Conservation (phyloP, 2,797 vertebrate genomes). For the Argentina silus region DNA sequence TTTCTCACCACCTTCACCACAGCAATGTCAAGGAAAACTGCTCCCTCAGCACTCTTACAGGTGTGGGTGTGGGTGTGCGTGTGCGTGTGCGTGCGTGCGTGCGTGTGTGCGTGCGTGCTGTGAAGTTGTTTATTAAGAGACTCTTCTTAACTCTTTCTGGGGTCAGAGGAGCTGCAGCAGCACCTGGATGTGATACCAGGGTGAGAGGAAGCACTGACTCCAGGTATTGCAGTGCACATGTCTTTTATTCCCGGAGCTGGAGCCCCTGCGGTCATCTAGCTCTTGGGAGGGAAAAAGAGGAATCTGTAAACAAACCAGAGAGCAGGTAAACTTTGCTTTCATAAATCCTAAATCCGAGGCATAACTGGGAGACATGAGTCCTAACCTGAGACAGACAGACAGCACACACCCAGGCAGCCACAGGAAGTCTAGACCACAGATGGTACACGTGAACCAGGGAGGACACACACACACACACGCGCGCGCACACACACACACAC, state of each 20-base stretch:
- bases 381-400: conserved; percentile 28
- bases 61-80: conserved; percentile 19
- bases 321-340: conserved; percentile 9
- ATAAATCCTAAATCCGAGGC: conserved; percentile 14
- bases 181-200: not conserved
- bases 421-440: conserved; percentile 61
- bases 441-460: conserved; percentile 31
- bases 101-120: conserved; percentile 22
- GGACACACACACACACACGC: conserved; percentile 25
- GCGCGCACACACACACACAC: conserved; percentile 26
- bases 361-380: not conserved
- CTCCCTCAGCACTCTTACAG: conserved; percentile 33
- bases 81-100: too few relatives aligned
- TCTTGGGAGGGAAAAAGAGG: conserved; percentile 10
- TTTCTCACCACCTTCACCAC: conserved; percentile 51
- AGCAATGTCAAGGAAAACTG: conserved; percentile 64
- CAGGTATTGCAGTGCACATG: not conserved
- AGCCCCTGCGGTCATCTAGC: not conserved
- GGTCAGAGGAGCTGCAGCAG: not conserved
- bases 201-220: not conserved
- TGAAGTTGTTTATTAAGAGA: not conserved
- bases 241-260: not conserved
- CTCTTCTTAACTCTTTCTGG: not conserved
- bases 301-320: conserved; percentile 34
- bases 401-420: conserved; percentile 34